Evolutionary conservation across 1,140 invertebrate genomes (phyloP), one percentile per base, ranked within the genome.

Genomic region (Achroia grisella): DNA sequence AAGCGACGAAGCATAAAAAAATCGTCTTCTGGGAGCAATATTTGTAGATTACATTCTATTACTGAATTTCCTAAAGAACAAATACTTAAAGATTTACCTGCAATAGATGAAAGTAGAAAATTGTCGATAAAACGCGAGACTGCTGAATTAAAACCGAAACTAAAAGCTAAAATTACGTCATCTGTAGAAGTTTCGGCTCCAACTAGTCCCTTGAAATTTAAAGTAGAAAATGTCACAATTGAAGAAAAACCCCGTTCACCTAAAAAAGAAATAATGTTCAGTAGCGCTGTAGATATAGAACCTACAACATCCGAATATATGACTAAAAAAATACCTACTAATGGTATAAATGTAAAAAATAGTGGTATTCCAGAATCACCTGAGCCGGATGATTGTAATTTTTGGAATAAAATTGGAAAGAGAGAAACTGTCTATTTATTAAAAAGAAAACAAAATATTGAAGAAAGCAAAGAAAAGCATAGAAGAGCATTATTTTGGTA

Each of bases 331-430:
- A 23, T 23, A 23, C 17, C 17, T 23, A 3, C 17, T 23, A 6
- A 3, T 6, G 6, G 17, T 23, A 6, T 3, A 23, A 23, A 23
- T 3, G 6, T 23, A 23, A 23, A 23, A 23, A 2, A 14, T n/a
- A 37, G 17, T 12, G 17, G 14, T 15, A 37, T 37, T 17, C 13
- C 35, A 36, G 39, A 39, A 14, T 80, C 75, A 6, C 74, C 72
- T 35, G 78, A 77, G 51, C 69, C 71, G 9, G 77, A 85, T 1
- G 68, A 72, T 52, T 80, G 74, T 15, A 86, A 87, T 52, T 88
- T 89, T 76, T 89, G 87, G 88, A 74, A 77, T 46, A 83, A 75
- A 71, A 87, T 87, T 55, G 86, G 86, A 33, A 86, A 87, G 66
- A 66, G 87, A 50, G 88, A 88, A 77, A 88, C 86, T 43, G 65